phyloP scores from a whole-genome alignment of 2,888 invertebrate species.

The Tanytarsus gracilentus region DNA sequence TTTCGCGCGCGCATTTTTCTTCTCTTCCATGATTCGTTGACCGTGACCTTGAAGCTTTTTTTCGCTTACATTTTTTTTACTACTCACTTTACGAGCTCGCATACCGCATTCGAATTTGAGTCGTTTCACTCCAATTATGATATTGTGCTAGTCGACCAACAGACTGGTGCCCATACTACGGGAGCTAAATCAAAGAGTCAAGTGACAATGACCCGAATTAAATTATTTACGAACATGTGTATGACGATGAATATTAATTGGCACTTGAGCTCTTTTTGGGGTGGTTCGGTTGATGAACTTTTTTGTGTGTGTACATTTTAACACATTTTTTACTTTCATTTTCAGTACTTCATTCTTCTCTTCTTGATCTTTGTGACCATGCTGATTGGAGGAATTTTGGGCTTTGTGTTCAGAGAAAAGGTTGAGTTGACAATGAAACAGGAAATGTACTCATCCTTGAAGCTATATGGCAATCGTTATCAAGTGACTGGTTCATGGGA shows the following conservation, averaged over 20 bases:
- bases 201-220: slow-evolving; percentile 24
- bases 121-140: slow-evolving; percentile 20
- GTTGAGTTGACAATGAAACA: slow-evolving; percentile 65
- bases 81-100: neutral
- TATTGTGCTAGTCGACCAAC: neutral
- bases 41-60: slow-evolving; percentile 20
- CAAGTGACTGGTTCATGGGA: slow-evolving; percentile 79
- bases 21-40: slow-evolving; percentile 9
- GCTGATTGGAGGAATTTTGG: slow-evolving; percentile 81
- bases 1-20: slow-evolving; percentile 4
- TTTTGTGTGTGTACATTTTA: neutral
- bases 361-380: slow-evolving; percentile 83
- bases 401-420: slow-evolving; percentile 82
- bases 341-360: slow-evolving; percentile 80
- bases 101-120: neutral
- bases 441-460: slow-evolving; percentile 68
- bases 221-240: neutral
- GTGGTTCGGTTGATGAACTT: neutral
- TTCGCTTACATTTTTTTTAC: neutral
- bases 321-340: slow-evolving; percentile 34
- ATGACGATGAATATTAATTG: neutral
- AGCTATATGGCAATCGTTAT: slow-evolving; percentile 59
- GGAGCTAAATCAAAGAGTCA: neutral
- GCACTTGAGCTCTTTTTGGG: neutral
- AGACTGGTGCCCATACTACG: neutral